Evolutionary conservation across 2,113 vertebrate genomes (phyloP).

Genomic region (Lucifuga dentata): DNA sequence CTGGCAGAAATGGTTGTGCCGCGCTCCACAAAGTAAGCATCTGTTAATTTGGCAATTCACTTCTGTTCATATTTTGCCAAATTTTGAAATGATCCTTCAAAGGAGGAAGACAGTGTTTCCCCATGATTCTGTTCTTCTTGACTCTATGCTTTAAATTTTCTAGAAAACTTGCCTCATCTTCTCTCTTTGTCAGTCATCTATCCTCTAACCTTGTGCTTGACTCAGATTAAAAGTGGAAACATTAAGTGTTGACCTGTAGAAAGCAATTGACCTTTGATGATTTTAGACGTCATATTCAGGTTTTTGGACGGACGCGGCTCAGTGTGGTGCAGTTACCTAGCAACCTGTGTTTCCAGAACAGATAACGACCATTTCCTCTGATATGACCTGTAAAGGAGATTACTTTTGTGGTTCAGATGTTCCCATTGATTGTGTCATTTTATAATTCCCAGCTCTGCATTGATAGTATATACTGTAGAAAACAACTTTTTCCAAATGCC

Average conservation of each 20-base stretch:
- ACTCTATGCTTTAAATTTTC: not conserved
- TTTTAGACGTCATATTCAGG: slow-evolving; percentile 9
- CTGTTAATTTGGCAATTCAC: not conserved
- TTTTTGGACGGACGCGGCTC: slow-evolving; percentile 6
- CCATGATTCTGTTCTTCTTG: not conserved
- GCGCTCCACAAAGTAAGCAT: slow-evolving; percentile 96
- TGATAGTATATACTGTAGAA: too few species aligned
- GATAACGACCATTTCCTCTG: not conserved
- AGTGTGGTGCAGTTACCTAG: slow-evolving; percentile 27
- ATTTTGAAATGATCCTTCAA: not conserved
- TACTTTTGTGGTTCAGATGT: too few species aligned
- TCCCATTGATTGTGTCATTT: too few species aligned
- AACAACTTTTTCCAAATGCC: too few species aligned
- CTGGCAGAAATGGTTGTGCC: slow-evolving; percentile 98
- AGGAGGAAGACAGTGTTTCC: not conserved
- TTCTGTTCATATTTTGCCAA: not conserved
- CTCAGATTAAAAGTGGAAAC: slow-evolving; percentile 8
- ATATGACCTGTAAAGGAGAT: not conserved
- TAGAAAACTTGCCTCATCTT: not conserved
- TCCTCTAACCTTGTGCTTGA: slow-evolving; percentile 2
- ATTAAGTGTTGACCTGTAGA: slow-evolving; percentile 5
- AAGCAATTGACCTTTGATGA: slow-evolving; percentile 43
- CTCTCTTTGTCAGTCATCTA: not conserved
- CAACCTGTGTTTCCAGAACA: slow-evolving; percentile 30
- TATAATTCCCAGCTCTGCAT: too few species aligned